A percentile compares a stretch with the other conserved stretches of the same genome.
These are phyloP conservation scores for Bombus confusus DNA, from an alignment of 1,140 invertebrate species.

Conservation along the genomic window DNA sequence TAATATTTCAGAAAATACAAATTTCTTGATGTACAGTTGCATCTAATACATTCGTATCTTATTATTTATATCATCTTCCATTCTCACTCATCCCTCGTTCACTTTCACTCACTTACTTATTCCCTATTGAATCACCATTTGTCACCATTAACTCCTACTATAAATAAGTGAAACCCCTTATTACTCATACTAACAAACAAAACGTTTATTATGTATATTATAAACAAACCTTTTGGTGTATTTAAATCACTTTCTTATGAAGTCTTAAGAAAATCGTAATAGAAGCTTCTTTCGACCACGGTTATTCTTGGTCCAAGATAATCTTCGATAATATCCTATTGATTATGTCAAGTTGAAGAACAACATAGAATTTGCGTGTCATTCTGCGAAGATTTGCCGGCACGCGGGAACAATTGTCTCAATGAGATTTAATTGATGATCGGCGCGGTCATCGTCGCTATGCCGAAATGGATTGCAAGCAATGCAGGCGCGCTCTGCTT, in stretches of 20 bases:
- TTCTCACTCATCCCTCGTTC: background rate
- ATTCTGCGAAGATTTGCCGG: conserved; percentile 41
- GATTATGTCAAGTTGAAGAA: conserved; percentile 6
- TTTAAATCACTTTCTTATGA: background rate
- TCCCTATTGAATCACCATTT: background rate
- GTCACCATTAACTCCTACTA: background rate
- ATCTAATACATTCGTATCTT: background rate
- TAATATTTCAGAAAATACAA: background rate
- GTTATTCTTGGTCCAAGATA: background rate
- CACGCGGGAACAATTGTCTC: conserved; percentile 50
- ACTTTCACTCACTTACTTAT: background rate
- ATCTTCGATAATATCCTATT: background rate
- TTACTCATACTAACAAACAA: background rate
- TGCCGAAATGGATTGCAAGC: conserved; percentile 11
- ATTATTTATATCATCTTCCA: background rate
- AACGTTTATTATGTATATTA: background rate
- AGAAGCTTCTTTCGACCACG: background rate
- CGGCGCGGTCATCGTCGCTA: conserved; percentile 12
- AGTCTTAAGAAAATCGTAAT: too few relatives aligned
- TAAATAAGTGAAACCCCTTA: background rate
- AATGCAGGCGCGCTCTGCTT: conserved; percentile 8
- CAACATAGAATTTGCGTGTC: conserved; percentile 43
- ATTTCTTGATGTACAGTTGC: background rate
- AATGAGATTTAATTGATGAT: conserved; percentile 38
- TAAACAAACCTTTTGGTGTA: background rate